Percentiles rank a stretch among this genome's conserved stretches.
Evolutionary conservation across 2,797 vertebrate genomes (phyloP).

Genomic region (Ispidina picta): DNA sequence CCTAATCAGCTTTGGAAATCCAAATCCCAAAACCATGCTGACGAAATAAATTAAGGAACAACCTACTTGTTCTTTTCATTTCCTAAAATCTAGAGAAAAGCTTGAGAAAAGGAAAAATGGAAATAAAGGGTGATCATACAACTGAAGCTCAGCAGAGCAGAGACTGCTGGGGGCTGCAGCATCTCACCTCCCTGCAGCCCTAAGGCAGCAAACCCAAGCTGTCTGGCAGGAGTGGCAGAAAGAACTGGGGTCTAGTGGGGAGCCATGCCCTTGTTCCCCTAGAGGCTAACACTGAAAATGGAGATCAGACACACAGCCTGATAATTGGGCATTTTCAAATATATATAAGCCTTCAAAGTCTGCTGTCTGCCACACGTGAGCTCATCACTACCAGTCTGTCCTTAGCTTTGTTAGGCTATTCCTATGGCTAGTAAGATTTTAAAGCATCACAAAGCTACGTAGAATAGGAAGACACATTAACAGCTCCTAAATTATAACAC

Average conservation of each 20-base stretch:
- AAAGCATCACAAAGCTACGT: background rate
- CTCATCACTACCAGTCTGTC: background rate
- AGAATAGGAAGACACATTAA: background rate
- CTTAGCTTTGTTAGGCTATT: background rate
- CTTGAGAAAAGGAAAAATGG: background rate
- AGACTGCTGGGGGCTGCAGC: background rate
- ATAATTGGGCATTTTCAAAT: background rate
- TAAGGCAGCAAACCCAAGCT: background rate
- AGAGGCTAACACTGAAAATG: background rate
- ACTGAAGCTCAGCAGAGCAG: background rate
- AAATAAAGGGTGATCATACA: background rate
- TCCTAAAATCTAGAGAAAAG: background rate
- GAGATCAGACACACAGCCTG: background rate
- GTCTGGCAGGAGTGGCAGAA: background rate
- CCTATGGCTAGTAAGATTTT: background rate
- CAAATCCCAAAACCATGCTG: background rate
- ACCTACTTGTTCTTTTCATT: background rate
- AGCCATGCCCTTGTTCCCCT: background rate
- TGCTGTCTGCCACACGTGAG: background rate
- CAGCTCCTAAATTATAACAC: background rate
- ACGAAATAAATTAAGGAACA: conserved; percentile 38
- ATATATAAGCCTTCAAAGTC: background rate
- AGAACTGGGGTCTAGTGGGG: rapidly evolving
- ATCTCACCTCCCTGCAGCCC: background rate
- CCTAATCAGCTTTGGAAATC: conserved; percentile 30